Conservation (phyloP, 2,888 invertebrate species). For the Polyploca ridens region DNA sequence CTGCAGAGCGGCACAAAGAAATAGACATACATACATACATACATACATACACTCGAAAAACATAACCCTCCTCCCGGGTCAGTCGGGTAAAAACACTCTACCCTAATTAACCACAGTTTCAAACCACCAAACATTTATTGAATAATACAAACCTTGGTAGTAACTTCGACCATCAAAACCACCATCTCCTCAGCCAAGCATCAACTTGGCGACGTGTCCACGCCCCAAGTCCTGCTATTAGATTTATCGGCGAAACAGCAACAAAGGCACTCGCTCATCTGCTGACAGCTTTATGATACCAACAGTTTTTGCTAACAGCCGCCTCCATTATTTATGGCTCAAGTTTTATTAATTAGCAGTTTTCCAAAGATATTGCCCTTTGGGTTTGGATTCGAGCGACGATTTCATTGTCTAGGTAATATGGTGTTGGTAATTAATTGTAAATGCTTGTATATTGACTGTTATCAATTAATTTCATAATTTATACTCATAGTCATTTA, state of each 20-base stretch:
- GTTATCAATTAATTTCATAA: neutral
- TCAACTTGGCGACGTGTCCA: constrained; percentile 7
- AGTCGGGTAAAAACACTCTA: too few species aligned
- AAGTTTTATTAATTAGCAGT: constrained; percentile 83
- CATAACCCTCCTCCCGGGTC: too few species aligned
- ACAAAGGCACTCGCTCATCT: constrained; percentile 83
- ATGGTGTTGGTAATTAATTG: neutral
- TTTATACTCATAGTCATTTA: too few species aligned
- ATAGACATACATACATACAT: too few species aligned
- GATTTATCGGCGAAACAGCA: constrained; percentile 78
- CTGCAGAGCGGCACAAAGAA: too few species aligned
- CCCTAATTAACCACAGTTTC: too few species aligned
- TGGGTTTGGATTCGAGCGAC: constrained; percentile 32
- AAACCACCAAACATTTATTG: too few species aligned
- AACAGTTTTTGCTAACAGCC: constrained; percentile 84
- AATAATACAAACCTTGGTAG: too few species aligned
- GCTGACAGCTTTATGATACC: constrained; percentile 83
- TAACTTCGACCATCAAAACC: neutral
- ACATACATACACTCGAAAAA: too few species aligned
- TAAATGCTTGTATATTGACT: neutral
- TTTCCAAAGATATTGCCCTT: constrained; percentile 61
- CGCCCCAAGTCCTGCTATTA: constrained; percentile 41
- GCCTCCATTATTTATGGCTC: constrained; percentile 73
- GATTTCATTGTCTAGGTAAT: neutral
- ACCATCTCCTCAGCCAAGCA: constrained; percentile 4